Evolutionary conservation across 2,888 invertebrate species (phyloP).

Genomic region (Muschampia plurimacula): DNA sequence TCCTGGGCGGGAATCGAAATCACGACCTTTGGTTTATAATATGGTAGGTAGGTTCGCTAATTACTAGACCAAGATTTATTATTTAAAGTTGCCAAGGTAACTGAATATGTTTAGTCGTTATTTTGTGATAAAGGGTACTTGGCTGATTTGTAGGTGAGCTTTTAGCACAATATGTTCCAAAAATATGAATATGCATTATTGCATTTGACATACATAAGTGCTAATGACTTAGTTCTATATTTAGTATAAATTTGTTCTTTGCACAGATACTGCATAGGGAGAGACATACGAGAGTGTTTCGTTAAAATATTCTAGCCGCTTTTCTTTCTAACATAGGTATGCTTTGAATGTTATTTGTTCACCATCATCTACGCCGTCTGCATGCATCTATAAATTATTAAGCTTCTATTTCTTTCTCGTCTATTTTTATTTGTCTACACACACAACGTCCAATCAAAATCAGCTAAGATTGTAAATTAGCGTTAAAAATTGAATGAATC

Average conservation of each 20-base stretch:
- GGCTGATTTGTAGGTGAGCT: constrained; percentile 27
- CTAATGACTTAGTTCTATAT: no score
- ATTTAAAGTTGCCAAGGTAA: constrained; percentile 29
- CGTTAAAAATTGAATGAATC: not conserved
- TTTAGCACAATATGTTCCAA: constrained; percentile 6
- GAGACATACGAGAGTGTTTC: not conserved
- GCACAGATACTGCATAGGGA: no score
- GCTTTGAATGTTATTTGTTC: not conserved
- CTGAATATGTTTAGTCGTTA: constrained; percentile 29
- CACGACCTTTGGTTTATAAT: no score
- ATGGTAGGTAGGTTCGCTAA: no score
- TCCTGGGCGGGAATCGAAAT: no score
- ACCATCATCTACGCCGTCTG: not conserved
- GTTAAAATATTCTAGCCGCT: not conserved
- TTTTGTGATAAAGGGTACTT: constrained; percentile 5
- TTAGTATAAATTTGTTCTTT: no score
- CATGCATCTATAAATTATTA: not conserved
- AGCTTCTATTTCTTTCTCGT: not conserved
- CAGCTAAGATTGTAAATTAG: not conserved
- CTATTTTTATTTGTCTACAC: not conserved
- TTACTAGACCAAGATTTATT: not conserved
- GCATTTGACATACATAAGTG: no score
- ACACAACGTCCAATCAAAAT: not conserved
- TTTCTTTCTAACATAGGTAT: not conserved
- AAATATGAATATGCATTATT: not conserved